A percentile compares a stretch with the other conserved stretches of the same genome.
These are phyloP conservation scores for Bovichtus variegatus DNA, from an alignment of 2,797 vertebrate species.

Conservation along the genomic window DNA sequence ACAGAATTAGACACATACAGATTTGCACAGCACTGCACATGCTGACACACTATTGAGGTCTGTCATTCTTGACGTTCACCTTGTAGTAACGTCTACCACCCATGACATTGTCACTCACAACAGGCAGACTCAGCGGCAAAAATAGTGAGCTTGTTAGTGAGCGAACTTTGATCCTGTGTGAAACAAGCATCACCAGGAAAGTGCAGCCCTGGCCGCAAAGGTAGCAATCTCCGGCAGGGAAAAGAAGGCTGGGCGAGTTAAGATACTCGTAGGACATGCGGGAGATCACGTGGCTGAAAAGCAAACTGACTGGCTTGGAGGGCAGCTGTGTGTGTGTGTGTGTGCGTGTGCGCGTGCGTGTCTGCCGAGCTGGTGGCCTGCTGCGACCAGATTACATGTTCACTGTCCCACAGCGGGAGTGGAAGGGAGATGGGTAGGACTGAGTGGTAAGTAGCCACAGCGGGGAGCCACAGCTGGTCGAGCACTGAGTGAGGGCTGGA, in stretches of 20 bases:
- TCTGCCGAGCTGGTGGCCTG: constrained; percentile 58
- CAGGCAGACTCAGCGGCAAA: constrained; percentile 26
- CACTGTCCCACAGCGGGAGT: constrained; percentile 78
- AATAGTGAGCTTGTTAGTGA: constrained; percentile 24
- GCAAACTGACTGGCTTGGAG: constrained; percentile 47
- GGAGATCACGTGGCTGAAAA: constrained; percentile 44
- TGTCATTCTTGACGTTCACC: constrained; percentile 14
- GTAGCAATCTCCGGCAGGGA: neutral
- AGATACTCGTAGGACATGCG: constrained; percentile 16
- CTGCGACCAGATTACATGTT: constrained; percentile 82
- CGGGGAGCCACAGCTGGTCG: constrained; percentile 64
- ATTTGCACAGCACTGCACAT: neutral
- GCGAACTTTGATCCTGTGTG: constrained; percentile 24
- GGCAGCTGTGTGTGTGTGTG: constrained; percentile 32
- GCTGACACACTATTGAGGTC: neutral
- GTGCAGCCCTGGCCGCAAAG: constrained; percentile 13
- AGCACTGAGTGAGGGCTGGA: constrained; percentile 54
- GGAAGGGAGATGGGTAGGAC: constrained; percentile 70
- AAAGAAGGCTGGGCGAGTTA: constrained; percentile 19
- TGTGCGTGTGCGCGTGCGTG: constrained; percentile 30
- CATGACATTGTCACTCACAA: constrained; percentile 19
- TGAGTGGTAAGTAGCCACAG: constrained; percentile 77
- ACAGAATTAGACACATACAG: neutral
- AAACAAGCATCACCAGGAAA: constrained; percentile 23
- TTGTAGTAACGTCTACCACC: constrained; percentile 21